Conservation (phyloP, 30 jellyfish, hydroid and myxozoan species). For the Mastigias papua region DNA sequence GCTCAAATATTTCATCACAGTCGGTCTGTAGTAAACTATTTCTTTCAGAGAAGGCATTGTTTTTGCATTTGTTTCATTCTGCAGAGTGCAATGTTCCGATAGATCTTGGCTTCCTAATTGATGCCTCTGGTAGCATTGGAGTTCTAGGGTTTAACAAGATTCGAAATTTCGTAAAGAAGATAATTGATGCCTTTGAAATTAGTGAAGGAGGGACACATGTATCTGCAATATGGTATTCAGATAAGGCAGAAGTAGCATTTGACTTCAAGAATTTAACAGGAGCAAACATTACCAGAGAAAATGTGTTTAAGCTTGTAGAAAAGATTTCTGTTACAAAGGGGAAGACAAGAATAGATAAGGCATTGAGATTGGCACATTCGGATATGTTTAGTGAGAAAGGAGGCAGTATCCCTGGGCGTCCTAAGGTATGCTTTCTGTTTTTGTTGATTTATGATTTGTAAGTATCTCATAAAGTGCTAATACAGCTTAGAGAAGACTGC, state of each 20-base stretch:
- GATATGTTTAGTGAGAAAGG: slow-evolving; percentile 82
- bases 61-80: too few relatives aligned
- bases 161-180: slow-evolving; percentile 85
- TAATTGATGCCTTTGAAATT: slow-evolving; percentile 89
- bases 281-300: slow-evolving; percentile 73
- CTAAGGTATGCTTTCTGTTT: slow-evolving; percentile 73
- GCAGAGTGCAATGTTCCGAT: slow-evolving; percentile 96
- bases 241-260: slow-evolving; percentile 88
- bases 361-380: slow-evolving; percentile 82
- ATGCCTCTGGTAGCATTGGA: slow-evolving; percentile 99
- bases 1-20: too few relatives aligned
- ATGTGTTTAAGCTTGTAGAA: slow-evolving; percentile 79
- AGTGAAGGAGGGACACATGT: slow-evolving; percentile 91
- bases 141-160: slow-evolving; percentile 73
- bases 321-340: slow-evolving; percentile 82
- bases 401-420: slow-evolving; percentile 90
- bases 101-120: slow-evolving; percentile 98
- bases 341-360: slow-evolving; percentile 96
- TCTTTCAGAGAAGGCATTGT: too few relatives aligned
- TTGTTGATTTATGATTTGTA: not conserved
- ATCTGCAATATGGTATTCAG: slow-evolving; percentile 95
- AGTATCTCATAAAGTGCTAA: too few relatives aligned
- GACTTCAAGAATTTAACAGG: slow-evolving; percentile 89
- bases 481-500: too few relatives aligned
- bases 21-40: too few relatives aligned